Conservation (phyloP, 2,113 vertebrate genomes). For the Noturus placidus region DNA sequence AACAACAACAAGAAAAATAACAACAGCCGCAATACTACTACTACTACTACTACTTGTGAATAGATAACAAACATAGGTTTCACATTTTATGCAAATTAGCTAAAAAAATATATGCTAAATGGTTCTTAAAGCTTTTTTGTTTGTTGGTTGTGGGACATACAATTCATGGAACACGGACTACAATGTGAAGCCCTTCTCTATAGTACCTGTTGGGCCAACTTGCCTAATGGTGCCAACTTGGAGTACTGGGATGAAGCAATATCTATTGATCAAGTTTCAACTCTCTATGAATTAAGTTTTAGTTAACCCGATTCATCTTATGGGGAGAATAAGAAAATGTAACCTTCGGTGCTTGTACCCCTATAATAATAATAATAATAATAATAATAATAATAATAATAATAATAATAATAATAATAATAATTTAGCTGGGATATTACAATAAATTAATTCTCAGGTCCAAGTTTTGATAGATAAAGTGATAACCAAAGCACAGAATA, state of each 20-base stretch:
- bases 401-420: background rate
- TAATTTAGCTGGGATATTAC: background rate
- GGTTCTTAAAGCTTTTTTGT: no score
- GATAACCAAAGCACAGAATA: background rate
- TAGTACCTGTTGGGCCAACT: no score
- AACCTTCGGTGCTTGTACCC: background rate
- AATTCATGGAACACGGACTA: background rate
- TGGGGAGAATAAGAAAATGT: background rate
- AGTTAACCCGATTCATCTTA: background rate
- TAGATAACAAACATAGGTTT: no score
- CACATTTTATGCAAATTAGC: no score
- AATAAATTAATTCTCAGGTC: background rate
- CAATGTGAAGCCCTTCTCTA: background rate
- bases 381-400: no score
- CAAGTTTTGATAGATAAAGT: background rate
- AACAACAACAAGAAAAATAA: no score
- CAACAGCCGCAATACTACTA: no score
- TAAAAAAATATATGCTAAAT: no score
- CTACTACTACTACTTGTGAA: no score
- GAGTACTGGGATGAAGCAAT: no score
- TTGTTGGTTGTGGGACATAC: no score
- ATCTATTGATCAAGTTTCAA: background rate
- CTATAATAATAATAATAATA: background rate
- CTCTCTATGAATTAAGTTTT: background rate
- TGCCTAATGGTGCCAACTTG: no score